These are phyloP conservation scores for Nomada fucata DNA, from an alignment of 2,888 invertebrate genomes.

Conservation along the genomic window DNA sequence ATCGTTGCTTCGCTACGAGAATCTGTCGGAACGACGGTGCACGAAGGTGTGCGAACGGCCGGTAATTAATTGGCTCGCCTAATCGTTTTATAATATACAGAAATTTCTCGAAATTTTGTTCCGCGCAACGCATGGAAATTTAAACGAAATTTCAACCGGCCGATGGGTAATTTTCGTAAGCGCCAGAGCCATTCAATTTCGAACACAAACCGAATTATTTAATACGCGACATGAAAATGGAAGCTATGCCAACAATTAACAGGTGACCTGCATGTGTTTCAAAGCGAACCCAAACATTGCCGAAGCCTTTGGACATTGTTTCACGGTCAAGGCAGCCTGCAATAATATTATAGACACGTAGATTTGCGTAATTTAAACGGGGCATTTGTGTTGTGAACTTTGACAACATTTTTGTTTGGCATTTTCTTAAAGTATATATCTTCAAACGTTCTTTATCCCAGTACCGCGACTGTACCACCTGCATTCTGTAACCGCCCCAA, in stretches of 20 bases:
- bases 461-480: background rate
- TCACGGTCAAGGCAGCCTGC: too few species aligned
- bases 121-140: background rate
- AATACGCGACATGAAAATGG: background rate
- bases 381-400: too few species aligned
- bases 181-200: conserved; percentile 7
- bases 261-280: background rate
- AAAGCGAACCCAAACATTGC: background rate
- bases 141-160: background rate
- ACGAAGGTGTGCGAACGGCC: background rate
- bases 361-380: too few species aligned
- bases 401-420: too few species aligned
- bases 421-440: too few species aligned
- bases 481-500: background rate
- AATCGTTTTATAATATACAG: background rate
- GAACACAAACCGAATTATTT: background rate
- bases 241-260: background rate
- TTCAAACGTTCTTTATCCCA: background rate
- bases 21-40: too few species aligned
- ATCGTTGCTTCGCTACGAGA: too few species aligned
- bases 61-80: background rate
- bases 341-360: too few species aligned
- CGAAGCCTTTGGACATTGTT: background rate
- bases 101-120: background rate
- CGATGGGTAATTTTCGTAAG: background rate